These are phyloP conservation scores for Platyscapa corneri DNA, from an alignment of 1,140 invertebrate genomes.

Conservation along the genomic window DNA sequence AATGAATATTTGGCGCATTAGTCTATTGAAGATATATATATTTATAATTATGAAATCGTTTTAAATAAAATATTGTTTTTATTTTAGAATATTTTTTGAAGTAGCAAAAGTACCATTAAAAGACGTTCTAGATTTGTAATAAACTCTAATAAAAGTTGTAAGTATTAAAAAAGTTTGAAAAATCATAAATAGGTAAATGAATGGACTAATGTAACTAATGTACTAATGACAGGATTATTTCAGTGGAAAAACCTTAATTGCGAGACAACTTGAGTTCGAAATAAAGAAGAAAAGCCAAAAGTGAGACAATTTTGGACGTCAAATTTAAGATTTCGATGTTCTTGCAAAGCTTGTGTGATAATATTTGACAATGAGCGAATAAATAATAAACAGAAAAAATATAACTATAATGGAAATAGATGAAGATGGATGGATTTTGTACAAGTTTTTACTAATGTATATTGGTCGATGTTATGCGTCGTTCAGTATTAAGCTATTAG, in stretches of 20 bases:
- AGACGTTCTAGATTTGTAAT: constrained; percentile 65
- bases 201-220: constrained; percentile 22
- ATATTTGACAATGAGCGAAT: constrained; percentile 42
- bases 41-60: neutral
- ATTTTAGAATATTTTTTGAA: constrained; percentile 87
- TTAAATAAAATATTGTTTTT: constrained; percentile 17
- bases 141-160: constrained; percentile 35
- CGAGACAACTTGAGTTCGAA: constrained; percentile 26
- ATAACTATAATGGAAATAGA: constrained; percentile 29
- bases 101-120: constrained; percentile 82
- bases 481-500: constrained; percentile 59
- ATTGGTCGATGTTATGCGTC: constrained; percentile 18
- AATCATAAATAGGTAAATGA: neutral
- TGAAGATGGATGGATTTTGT: constrained; percentile 42
- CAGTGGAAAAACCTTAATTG: constrained; percentile 40
- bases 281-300: constrained; percentile 35
- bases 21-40: neutral
- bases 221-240: constrained; percentile 29
- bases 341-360: constrained; percentile 49
- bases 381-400: constrained; percentile 33
- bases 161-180: constrained; percentile 51
- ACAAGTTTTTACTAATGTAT: constrained; percentile 44
- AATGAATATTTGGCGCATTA: too few relatives aligned
- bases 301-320: constrained; percentile 28
- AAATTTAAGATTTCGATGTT: constrained; percentile 37